Percentiles rank a stretch among this genome's conserved stretches.
Evolutionary conservation across 2,888 invertebrate genomes (phyloP).

Genomic region (Platycheirus rosarum): DNA sequence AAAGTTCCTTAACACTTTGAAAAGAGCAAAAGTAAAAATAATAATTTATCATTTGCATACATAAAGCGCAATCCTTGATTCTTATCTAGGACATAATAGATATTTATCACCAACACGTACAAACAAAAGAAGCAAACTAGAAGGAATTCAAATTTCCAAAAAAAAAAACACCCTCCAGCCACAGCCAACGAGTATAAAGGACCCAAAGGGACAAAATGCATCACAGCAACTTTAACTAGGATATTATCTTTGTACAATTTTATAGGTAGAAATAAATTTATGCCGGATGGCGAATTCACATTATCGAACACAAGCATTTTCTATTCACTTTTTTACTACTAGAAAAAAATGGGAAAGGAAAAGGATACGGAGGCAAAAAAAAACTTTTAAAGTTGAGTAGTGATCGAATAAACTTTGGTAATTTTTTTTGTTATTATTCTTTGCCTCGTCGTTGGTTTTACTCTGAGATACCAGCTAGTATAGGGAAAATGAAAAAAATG

Average conservation of each 20-base stretch:
- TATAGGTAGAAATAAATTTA: slow-evolving; percentile 54
- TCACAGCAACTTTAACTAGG: slow-evolving; percentile 48
- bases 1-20: too few relatives aligned
- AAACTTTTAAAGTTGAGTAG: slow-evolving; percentile 57
- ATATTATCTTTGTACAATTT: slow-evolving; percentile 50
- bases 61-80: too few relatives aligned
- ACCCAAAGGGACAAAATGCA: slow-evolving; percentile 25
- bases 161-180: slow-evolving; percentile 1
- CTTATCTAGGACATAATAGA: too few relatives aligned
- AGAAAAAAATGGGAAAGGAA: slow-evolving; percentile 32
- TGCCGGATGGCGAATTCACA: slow-evolving; percentile 46
- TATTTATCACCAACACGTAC: too few relatives aligned
- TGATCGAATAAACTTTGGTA: slow-evolving; percentile 59
- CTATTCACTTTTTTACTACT: slow-evolving; percentile 2
- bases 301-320: slow-evolving; percentile 48
- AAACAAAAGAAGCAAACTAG: too few relatives aligned
- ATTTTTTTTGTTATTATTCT: not conserved
- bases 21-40: too few relatives aligned
- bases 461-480: slow-evolving; percentile 1
- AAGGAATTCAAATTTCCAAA: too few relatives aligned
- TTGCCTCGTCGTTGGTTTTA: not conserved
- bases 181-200: slow-evolving; percentile 36
- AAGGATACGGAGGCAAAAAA: slow-evolving; percentile 12
- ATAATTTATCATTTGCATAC: too few relatives aligned
- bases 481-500: not conserved